phyloP scores from a whole-genome alignment of 2,113 vertebrate species.

The Thryonomys swinderianus region DNA sequence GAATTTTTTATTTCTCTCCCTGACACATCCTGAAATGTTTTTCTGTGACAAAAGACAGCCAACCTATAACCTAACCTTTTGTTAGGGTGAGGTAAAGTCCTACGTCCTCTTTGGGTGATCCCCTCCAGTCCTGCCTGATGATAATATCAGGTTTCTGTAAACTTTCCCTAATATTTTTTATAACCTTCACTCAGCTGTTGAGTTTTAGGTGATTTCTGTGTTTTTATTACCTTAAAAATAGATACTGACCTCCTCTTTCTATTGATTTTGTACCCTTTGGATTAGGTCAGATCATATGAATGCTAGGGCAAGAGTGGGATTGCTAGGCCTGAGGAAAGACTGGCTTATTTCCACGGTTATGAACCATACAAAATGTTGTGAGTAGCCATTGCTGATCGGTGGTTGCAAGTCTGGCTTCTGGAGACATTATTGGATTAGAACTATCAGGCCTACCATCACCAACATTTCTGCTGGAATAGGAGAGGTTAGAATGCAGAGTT shows the following conservation, averaged over 20 bases:
- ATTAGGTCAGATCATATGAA: background rate
- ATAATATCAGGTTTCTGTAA: background rate
- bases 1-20: background rate
- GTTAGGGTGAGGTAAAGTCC: background rate
- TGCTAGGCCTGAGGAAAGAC: background rate
- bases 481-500: background rate
- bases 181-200: background rate
- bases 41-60: background rate
- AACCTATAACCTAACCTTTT: background rate
- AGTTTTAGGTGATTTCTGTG: slow-evolving; percentile 27
- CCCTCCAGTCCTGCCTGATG: background rate
- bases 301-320: background rate
- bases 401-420: slow-evolving; percentile 16
- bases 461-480: background rate
- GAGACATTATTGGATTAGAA: slow-evolving; percentile 2
- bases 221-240: slow-evolving; percentile 28
- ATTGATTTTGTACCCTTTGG: background rate
- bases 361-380: background rate
- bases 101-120: background rate
- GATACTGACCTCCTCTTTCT: background rate
- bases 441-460: background rate
- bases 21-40: background rate
- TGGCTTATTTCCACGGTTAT: background rate
- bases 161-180: slow-evolving; percentile 38
- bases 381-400: background rate